phyloP scores from a whole-genome alignment of 2,113 vertebrate species.

The Procapra przewalskii region DNA sequence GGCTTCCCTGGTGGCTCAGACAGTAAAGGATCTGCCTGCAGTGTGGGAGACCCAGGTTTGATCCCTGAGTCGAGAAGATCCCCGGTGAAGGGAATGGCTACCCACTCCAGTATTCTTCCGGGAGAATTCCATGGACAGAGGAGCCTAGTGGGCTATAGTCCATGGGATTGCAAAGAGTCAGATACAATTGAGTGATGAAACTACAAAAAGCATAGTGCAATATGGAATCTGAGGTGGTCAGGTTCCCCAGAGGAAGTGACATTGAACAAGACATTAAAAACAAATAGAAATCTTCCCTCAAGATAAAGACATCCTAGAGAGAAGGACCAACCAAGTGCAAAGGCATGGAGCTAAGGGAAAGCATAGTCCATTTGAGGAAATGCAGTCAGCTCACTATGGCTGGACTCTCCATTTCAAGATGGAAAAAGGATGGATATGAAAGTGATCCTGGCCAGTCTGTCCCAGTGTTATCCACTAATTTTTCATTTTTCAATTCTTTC shows the following conservation, averaged over 20 bases:
- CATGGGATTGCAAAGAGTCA: not conserved
- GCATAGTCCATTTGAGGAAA: not conserved
- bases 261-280: not conserved
- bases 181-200: not conserved
- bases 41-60: not conserved
- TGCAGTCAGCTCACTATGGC: not conserved
- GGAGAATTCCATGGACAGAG: not conserved
- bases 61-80: not conserved
- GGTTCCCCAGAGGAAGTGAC: not conserved
- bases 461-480: not conserved
- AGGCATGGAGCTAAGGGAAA: not conserved
- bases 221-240: not conserved
- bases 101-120: not conserved
- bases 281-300: not conserved
- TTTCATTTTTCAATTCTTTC: not conserved
- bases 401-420: not conserved
- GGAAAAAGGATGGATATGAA: not conserved
- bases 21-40: not conserved
- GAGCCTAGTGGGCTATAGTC: not conserved
- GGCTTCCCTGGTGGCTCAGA: not conserved
- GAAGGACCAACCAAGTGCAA: not conserved
- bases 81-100: not conserved
- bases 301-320: not conserved
- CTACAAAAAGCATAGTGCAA: not conserved
- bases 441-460: not conserved